Base-by-base conservation (phyloP, 2,113 vertebrate genomes). In the Okapia johnstoni region DNA sequence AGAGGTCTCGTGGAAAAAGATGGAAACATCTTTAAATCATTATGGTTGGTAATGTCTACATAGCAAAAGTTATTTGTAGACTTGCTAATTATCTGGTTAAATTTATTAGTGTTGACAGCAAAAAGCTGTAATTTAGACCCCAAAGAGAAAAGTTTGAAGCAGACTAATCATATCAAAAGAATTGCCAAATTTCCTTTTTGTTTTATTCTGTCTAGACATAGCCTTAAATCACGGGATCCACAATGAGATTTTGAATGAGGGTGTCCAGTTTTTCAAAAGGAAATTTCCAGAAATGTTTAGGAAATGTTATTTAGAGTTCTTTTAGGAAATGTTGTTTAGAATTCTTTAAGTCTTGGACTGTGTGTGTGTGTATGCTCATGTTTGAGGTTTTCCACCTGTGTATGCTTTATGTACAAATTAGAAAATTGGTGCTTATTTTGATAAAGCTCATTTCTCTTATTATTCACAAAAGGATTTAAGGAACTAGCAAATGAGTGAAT, bases 81-180 rank as follows among this genome's bases (percentile, higher is more conserved):
- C 96, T 92, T 95, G 73, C 26, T 93, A 92, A 90, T 92, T 96
- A 90, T 76, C 87, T 92, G n/a, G 55, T 93, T 96, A 88, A 80
- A 80, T 96, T 83, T 93, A 85, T 96, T 93, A 84, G 33, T 87
- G 61, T 97, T 92, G 94, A 92, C 77, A 93, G 90, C 54, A 83
- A 63, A 93, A 96, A 60, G 12, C 87, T 96, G 7, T 60, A 94
- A 92, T 80, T 89, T 83, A 46, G 26, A 94, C 25, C 40, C 52
- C 26, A 16, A 79, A 85, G 66, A 86, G 33, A 90, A 91, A 83
- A 66, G 63, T 93, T 93, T 30, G n/a, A 76, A 84, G 66, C n/a
- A 54, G 30, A 87, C 14, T 55, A 94, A 91, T 83, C 36, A 52
- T 48, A 90, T 89, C 8, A 43, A 58, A 93, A 80, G 61, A 93